Conservation (phyloP, 2,113 vertebrate genomes). For the Ictalurus punctatus region DNA sequence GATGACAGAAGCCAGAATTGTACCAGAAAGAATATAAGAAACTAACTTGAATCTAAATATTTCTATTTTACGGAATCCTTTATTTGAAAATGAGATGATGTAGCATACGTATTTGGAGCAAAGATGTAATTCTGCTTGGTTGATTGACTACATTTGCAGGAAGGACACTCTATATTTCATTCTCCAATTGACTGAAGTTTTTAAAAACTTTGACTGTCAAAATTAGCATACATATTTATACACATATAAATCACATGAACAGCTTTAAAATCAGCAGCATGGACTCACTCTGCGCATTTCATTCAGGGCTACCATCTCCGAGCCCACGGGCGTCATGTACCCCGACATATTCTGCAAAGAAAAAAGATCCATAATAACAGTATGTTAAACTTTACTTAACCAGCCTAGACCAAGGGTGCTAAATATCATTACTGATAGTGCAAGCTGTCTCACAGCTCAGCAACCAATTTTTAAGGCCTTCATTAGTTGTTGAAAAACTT, state of each 20-base stretch:
- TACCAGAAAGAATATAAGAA: not conserved
- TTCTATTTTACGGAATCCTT: not conserved
- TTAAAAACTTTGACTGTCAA: not conserved
- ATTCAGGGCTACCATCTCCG: conserved; percentile 82
- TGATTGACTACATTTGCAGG: not conserved
- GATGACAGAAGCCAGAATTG: not conserved
- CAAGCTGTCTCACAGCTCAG: not conserved
- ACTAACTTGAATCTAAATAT: not conserved
- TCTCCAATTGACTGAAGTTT: not conserved
- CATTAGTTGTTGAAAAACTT: not conserved
- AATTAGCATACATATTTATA: not conserved
- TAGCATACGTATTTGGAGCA: not conserved
- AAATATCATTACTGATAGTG: not conserved
- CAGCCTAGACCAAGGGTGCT: not conserved
- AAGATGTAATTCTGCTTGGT: not conserved
- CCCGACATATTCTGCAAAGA: conserved; percentile 81
- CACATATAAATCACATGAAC: not conserved
- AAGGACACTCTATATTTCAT: not conserved
- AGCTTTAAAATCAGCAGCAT: not conserved
- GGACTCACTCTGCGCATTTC: conserved; percentile 88
- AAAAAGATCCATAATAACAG: conserved; percentile 16
- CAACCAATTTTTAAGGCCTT: not conserved
- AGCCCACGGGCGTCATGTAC: conserved; percentile 85
- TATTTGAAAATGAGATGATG: not conserved
- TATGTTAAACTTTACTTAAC: not conserved